phyloP scores from a whole-genome alignment of 1,140 invertebrate genomes.

The Meloidogyne hapla region DNA sequence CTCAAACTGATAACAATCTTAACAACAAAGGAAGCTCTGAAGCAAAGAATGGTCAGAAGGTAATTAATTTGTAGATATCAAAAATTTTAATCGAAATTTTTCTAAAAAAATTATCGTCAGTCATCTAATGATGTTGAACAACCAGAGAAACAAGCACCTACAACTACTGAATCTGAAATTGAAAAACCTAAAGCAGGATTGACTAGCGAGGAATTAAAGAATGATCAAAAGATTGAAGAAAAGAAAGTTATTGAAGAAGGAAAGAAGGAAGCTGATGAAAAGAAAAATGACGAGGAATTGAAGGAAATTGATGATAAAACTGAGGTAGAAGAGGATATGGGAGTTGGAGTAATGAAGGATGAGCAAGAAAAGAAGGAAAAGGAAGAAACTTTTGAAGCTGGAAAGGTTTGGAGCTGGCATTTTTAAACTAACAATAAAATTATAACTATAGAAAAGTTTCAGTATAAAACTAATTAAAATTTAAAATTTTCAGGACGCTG shows the following conservation, averaged over 20 bases:
- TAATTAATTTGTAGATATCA: background rate
- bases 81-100: too few species aligned
- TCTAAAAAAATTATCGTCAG: background rate
- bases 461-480: too few species aligned
- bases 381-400: background rate
- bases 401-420: background rate
- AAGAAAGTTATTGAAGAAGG: background rate
- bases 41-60: background rate
- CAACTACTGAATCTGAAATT: background rate
- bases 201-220: background rate
- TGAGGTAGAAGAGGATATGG: background rate
- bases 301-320: background rate
- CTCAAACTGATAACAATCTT: background rate
- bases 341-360: background rate
- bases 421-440: background rate
- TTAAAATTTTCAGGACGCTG: background rate
- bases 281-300: too few species aligned
- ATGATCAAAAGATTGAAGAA: background rate
- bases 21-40: background rate
- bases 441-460: too few species aligned
- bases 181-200: background rate
- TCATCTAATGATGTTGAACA: background rate
- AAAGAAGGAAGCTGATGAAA: constrained; percentile 1
- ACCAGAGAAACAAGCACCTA: background rate
- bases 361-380: background rate